Conservation (phyloP, 2,797 vertebrate species). For the Lepidocolaptes lacrymiger region DNA sequence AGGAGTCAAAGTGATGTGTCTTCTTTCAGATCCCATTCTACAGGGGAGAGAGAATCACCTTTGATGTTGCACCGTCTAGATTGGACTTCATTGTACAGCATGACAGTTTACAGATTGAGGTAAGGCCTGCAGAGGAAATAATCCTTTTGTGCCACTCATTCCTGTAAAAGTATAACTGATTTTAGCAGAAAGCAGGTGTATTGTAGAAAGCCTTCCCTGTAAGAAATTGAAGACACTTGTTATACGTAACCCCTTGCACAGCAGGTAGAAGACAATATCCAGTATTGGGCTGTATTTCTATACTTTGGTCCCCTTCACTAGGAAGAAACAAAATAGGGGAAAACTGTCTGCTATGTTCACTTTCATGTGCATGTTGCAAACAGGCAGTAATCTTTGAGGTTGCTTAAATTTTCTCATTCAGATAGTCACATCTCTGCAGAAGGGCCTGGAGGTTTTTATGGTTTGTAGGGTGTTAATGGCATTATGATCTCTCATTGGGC, state of each 20-base stretch:
- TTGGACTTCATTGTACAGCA: conserved; percentile 92
- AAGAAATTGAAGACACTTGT: neutral
- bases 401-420: neutral
- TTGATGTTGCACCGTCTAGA: conserved; percentile 94
- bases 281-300: neutral
- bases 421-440: neutral
- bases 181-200: neutral
- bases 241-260: neutral
- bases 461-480: neutral
- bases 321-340: neutral
- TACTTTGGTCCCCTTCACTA: neutral
- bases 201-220: neutral
- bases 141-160: neutral
- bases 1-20: neutral
- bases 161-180: neutral
- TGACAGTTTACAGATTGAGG: conserved; percentile 91
- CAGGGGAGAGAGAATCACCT: conserved; percentile 95
- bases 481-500: neutral
- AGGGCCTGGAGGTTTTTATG: neutral
- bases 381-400: neutral
- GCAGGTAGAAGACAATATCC: neutral
- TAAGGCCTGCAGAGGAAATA: conserved; percentile 49
- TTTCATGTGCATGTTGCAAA: neutral
- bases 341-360: neutral
- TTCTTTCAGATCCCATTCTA: conserved; percentile 91